These are phyloP conservation scores for Fragum sueziense DNA, from an alignment of 2,888 invertebrate genomes.

Conservation along the genomic window DNA sequence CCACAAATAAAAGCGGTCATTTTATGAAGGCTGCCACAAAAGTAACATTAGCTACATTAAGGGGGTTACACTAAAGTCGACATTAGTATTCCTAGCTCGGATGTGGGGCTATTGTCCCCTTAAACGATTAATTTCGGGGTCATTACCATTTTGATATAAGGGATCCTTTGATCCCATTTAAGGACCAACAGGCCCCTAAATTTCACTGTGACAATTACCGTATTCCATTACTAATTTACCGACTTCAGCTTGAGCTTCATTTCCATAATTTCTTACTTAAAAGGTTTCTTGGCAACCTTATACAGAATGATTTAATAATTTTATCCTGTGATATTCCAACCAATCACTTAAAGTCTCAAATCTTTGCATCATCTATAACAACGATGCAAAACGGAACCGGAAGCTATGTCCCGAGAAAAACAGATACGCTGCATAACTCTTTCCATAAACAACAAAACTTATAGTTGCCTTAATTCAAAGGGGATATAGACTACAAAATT, in stretches of 20 bases:
- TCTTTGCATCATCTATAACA: too few species aligned
- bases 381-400: too few species aligned
- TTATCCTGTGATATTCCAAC: too few species aligned
- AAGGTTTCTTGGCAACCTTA: too few species aligned
- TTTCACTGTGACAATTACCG: slow-evolving; percentile 14
- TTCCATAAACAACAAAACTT: too few species aligned
- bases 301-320: too few species aligned
- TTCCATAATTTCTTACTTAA: slow-evolving; percentile 18
- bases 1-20: not conserved
- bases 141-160: slow-evolving; percentile 11
- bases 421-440: too few species aligned
- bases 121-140: not conserved
- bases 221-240: slow-evolving; percentile 14
- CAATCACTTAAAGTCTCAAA: too few species aligned
- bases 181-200: slow-evolving; percentile 14
- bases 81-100: slow-evolving; percentile 5
- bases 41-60: not conserved
- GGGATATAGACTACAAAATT: too few species aligned
- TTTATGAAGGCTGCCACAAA: not conserved
- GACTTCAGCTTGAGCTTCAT: not conserved
- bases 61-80: slow-evolving; percentile 1
- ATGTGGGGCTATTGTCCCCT: slow-evolving; percentile 14
- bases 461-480: too few species aligned
- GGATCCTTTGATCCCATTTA: slow-evolving; percentile 21
- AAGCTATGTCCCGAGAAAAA: too few species aligned